These are phyloP conservation scores for Pipa parva DNA, from an alignment of 2,113 vertebrate species.

Conservation along the genomic window DNA sequence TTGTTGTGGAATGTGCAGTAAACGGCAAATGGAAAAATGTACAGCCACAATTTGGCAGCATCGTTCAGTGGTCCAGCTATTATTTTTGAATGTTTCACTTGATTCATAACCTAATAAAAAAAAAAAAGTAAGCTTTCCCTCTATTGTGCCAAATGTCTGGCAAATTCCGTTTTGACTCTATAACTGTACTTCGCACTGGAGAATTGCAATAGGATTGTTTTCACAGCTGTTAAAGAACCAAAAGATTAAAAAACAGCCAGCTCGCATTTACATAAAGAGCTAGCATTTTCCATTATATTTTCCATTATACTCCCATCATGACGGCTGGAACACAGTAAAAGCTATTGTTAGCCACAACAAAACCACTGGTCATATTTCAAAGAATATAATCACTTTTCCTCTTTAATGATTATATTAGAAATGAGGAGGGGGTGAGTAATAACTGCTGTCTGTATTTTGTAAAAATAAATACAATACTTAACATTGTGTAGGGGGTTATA, in stretches of 20 bases:
- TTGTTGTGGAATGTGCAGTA: background rate
- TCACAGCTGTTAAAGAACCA: slow-evolving; percentile 65
- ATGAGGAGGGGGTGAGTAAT: too few species aligned
- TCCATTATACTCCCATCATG: too few species aligned
- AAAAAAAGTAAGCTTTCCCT: slow-evolving; percentile 60
- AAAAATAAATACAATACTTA: too few species aligned
- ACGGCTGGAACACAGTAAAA: background rate
- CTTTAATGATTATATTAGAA: too few species aligned
- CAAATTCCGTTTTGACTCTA: slow-evolving; percentile 55
- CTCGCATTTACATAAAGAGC: slow-evolving; percentile 55
- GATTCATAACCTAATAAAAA: slow-evolving; percentile 56
- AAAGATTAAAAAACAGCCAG: slow-evolving; percentile 61
- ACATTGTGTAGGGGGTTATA: too few species aligned
- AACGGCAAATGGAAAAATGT: background rate
- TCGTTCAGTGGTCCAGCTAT: slow-evolving; percentile 46
- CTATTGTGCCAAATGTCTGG: slow-evolving; percentile 59
- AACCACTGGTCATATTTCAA: too few species aligned
- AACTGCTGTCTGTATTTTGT: too few species aligned
- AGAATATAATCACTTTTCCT: too few species aligned
- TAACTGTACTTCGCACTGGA: slow-evolving; percentile 62
- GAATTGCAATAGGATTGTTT: slow-evolving; percentile 61
- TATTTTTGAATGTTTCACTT: slow-evolving; percentile 49
- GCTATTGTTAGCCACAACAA: background rate
- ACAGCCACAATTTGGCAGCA: slow-evolving; percentile 17
- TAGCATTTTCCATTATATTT: background rate